Evolutionary conservation across 2,888 invertebrate genomes (phyloP).

Genomic region (Gnatocerus cornutus): DNA sequence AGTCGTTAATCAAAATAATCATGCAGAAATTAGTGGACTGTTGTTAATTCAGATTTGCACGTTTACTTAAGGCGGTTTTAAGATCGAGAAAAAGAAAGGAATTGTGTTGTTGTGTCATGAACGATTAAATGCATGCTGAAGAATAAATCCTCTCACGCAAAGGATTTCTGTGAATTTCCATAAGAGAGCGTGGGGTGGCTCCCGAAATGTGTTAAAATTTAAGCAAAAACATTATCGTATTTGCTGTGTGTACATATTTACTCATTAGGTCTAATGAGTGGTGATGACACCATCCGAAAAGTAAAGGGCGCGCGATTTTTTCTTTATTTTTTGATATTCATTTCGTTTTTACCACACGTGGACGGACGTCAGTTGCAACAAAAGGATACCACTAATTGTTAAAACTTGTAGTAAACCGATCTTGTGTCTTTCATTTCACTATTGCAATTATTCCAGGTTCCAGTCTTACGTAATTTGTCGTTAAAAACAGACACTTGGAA

Average conservation of each 20-base stretch:
- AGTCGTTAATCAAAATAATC: constrained; percentile 32
- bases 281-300: too few species aligned
- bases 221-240: too few species aligned
- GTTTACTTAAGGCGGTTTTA: constrained; percentile 11
- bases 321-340: not conserved
- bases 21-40: constrained; percentile 19
- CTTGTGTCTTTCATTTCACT: constrained; percentile 5
- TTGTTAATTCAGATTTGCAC: constrained; percentile 14
- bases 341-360: not conserved
- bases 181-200: not conserved
- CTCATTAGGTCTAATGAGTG: too few species aligned
- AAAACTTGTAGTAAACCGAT: constrained; percentile 10
- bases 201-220: too few species aligned
- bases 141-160: not conserved
- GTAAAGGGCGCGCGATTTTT: not conserved
- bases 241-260: too few species aligned
- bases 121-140: not conserved
- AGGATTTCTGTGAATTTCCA: not conserved
- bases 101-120: constrained; percentile 4
- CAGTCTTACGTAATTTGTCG: constrained; percentile 2
- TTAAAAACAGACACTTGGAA: constrained; percentile 16
- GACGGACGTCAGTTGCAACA: not conserved
- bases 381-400: constrained; percentile 6
- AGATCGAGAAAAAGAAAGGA: constrained; percentile 7
- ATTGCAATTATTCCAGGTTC: not conserved